Percentiles rank a stretch among this genome's conserved stretches.
Evolutionary conservation across 1,140 invertebrate species (phyloP).

Genomic region (Cryptotermes secundus): DNA sequence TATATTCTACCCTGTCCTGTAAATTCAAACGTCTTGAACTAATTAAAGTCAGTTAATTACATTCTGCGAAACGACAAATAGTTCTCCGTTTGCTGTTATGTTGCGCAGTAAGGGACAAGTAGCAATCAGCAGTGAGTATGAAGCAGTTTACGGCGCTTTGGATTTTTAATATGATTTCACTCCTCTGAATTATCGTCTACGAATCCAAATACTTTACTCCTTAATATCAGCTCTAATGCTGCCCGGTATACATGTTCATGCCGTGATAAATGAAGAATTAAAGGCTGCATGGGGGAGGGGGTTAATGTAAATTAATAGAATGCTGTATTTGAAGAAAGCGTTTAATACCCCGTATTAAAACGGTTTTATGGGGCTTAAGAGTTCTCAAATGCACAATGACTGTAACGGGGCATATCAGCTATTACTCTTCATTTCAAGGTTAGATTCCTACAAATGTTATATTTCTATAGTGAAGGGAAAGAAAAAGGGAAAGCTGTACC

Average conservation of each 20-base stretch:
- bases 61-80: background rate
- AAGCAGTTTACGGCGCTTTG: background rate
- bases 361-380: background rate
- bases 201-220: background rate
- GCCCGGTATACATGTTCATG: background rate
- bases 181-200: background rate
- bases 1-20: background rate
- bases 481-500: no score
- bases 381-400: no score
- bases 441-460: no score
- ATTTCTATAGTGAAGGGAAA: no score
- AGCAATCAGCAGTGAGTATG: background rate
- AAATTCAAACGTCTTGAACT: conserved; percentile 13
- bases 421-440: no score
- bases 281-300: background rate
- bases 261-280: background rate
- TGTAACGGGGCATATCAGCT: no score
- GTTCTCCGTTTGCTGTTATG: background rate
- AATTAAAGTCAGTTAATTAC: conserved; percentile 12
- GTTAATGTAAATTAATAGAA: background rate
- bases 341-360: background rate
- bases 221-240: background rate
- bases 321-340: background rate
- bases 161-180: background rate
- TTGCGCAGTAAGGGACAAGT: background rate